Conservation (phyloP, 30 jellyfish, hydroid and myxozoan genomes). For the Aurelia aurita complex sp. Pacific region DNA sequence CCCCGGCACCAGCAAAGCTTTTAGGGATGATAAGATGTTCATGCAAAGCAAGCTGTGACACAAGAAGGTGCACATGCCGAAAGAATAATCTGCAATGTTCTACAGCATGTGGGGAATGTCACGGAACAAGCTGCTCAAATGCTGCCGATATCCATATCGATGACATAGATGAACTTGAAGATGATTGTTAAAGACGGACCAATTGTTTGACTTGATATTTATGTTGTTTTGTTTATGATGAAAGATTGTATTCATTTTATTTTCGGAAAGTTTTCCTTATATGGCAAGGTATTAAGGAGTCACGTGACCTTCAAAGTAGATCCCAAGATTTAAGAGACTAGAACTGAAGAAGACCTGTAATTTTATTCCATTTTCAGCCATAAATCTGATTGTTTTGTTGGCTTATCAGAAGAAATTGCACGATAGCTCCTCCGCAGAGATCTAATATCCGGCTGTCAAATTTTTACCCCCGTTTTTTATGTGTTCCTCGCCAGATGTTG, state of each 20-base stretch:
- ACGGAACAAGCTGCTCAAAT: slow-evolving; percentile 39
- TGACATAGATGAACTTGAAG: slow-evolving; percentile 10
- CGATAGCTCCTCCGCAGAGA: too few species aligned
- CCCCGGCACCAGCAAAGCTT: slow-evolving; percentile 47
- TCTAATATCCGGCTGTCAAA: background rate
- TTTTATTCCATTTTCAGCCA: slow-evolving; percentile 13
- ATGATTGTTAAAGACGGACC: background rate
- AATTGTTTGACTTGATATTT: slow-evolving; percentile 29
- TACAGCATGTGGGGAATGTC: slow-evolving; percentile 50
- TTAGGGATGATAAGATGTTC: slow-evolving; percentile 29
- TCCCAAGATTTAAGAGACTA: background rate
- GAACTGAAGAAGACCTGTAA: background rate
- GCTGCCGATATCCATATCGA: slow-evolving; percentile 20
- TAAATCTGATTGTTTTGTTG: background rate
- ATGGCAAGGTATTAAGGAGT: slow-evolving; percentile 9
- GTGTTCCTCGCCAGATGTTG: slow-evolving; percentile 39
- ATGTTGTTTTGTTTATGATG: background rate
- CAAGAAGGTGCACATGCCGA: slow-evolving; percentile 39
- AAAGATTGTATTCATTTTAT: slow-evolving; percentile 12
- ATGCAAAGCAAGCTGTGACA: slow-evolving; percentile 47
- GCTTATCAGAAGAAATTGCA: background rate
- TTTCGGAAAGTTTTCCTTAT: slow-evolving; percentile 11
- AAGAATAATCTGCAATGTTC: slow-evolving; percentile 41
- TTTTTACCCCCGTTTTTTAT: slow-evolving; percentile 10
- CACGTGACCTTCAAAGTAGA: slow-evolving; percentile 13